Percentiles rank a stretch among this genome's conserved stretches.
Conservation (phyloP, 2,113 vertebrate species). For the Hippopotamus amphibius region DNA sequence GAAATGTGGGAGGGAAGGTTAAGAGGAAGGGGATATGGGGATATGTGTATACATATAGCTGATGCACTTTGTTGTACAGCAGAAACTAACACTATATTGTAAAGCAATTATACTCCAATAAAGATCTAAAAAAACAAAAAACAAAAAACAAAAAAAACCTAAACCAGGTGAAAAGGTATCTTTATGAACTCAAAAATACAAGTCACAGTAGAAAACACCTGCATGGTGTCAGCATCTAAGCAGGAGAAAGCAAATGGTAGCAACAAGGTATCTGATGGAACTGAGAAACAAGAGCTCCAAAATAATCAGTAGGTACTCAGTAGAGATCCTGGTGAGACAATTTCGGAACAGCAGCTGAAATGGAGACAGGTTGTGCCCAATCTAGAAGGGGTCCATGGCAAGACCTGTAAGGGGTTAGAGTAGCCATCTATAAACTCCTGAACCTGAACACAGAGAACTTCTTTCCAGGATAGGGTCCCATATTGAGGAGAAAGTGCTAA, state of each 20-base stretch:
- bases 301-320: neutral
- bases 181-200: neutral
- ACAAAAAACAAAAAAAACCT: neutral
- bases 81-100: too few species aligned
- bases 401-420: neutral
- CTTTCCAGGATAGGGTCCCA: neutral
- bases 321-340: neutral
- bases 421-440: neutral
- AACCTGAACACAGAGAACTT: neutral
- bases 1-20: too few species aligned
- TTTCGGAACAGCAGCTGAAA: neutral
- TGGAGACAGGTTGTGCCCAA: neutral
- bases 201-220: neutral
- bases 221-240: neutral
- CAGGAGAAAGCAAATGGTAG: neutral
- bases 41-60: too few species aligned
- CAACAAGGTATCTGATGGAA: neutral
- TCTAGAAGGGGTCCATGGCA: neutral
- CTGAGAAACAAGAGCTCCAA: neutral
- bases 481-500: neutral
- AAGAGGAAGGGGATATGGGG: too few species aligned
- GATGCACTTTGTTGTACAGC: too few species aligned
- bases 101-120: too few species aligned
- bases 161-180: neutral
- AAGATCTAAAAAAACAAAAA: neutral